Conservation (phyloP, 2,113 vertebrate species). For the Paralichthys olivaceus region DNA sequence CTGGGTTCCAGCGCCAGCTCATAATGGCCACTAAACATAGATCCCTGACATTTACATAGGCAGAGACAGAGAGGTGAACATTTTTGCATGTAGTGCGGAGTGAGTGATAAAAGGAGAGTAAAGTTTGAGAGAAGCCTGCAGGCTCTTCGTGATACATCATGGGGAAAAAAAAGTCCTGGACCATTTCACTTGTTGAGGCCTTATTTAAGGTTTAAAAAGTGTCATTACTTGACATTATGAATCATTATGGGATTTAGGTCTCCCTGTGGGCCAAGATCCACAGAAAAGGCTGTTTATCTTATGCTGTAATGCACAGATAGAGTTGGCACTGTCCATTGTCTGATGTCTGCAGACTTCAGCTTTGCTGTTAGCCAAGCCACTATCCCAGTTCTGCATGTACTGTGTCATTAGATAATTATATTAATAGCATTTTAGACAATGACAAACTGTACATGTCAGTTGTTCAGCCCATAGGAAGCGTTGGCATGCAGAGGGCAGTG, state of each 20-base stretch:
- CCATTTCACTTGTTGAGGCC: background rate
- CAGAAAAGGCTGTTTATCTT: conserved; percentile 15
- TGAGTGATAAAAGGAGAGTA: conserved; percentile 11
- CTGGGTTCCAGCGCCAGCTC: conserved; percentile 45
- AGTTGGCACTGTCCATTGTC: conserved; percentile 1
- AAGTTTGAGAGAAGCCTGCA: background rate
- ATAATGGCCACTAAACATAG: conserved; percentile 58
- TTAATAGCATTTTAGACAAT: conserved; percentile 38
- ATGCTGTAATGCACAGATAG: conserved; percentile 22
- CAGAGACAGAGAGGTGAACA: conserved; percentile 18
- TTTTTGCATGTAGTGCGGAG: conserved; percentile 34
- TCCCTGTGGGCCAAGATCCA: conserved; percentile 2
- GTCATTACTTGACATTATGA: conserved; percentile 1
- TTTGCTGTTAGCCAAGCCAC: conserved; percentile 22
- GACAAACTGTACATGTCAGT: conserved; percentile 12
- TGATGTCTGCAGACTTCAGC: conserved; percentile 24
- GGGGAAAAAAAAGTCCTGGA: background rate
- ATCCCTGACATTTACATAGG: conserved; percentile 36
- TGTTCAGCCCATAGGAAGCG: conserved; percentile 36
- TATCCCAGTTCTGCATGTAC: conserved; percentile 2
- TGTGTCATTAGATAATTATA: conserved; percentile 16
- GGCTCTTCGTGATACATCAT: background rate
- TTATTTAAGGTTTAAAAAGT: background rate
- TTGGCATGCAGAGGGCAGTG: conserved; percentile 18
- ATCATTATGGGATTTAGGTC: background rate